These are phyloP conservation scores for Corella eumyota DNA, from an alignment of 23 tunicate genomes.

Conservation along the genomic window DNA sequence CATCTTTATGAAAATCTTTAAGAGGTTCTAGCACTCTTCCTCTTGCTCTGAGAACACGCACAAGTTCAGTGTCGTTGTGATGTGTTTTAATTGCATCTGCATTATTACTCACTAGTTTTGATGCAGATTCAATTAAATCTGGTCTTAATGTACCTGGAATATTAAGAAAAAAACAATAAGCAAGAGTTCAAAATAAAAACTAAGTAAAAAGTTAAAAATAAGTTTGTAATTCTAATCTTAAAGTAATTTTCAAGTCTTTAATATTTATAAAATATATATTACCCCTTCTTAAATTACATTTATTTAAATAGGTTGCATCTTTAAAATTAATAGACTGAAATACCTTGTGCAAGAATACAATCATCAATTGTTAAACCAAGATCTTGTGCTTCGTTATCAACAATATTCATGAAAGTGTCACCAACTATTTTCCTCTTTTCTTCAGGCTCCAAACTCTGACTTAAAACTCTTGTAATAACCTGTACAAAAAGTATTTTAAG, in stretches of 20 bases:
- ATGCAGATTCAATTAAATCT: conserved; percentile 96
- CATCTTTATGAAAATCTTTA: conserved; percentile 97
- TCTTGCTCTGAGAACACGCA: conserved; percentile 60
- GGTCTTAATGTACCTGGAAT: conserved; percentile 84
- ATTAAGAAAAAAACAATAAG: too few species aligned
- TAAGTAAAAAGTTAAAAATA: background rate
- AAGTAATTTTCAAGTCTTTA: too few species aligned
- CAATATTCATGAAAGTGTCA: conserved; percentile 93
- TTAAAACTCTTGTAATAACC: conserved; percentile 52
- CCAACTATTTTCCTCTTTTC: conserved; percentile 96
- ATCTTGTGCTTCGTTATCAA: conserved; percentile 62
- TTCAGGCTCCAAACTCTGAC: conserved; percentile 94
- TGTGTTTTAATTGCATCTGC: conserved; percentile 98
- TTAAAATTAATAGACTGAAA: too few species aligned
- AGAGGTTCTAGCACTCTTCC: conserved; percentile 94
- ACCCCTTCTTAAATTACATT: too few species aligned
- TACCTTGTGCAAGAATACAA: conserved; percentile 95
- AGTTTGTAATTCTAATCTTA: too few species aligned
- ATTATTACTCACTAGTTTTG: conserved; percentile 42
- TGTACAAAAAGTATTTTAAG: background rate
- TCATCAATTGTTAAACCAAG: conserved; percentile 56
- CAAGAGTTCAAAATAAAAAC: background rate
- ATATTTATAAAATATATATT: too few species aligned
- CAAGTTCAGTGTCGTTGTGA: conserved; percentile 96
- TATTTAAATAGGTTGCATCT: too few species aligned